Evolutionary conservation across 2,797 vertebrate genomes (phyloP).

Genomic region (Lindbergichthys nudifrons): DNA sequence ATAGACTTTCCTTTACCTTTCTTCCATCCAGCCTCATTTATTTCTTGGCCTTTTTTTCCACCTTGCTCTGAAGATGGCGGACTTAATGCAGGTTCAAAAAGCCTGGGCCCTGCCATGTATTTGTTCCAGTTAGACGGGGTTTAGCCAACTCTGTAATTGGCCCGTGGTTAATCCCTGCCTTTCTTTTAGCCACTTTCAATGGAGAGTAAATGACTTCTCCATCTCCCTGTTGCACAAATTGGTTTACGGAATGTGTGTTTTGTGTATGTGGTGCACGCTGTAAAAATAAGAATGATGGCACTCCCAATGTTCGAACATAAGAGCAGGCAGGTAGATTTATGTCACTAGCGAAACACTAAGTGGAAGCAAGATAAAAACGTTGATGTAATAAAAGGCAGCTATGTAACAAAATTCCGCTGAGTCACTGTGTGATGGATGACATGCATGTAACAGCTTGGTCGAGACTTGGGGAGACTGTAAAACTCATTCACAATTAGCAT

Average conservation of each 20-base stretch:
- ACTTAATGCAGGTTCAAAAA: slow-evolving; percentile 60
- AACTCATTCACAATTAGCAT: slow-evolving; percentile 56
- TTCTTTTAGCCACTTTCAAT: slow-evolving; percentile 75
- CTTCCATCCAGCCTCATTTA: slow-evolving; percentile 30
- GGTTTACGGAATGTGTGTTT: slow-evolving; percentile 53
- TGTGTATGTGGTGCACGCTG: slow-evolving; percentile 7
- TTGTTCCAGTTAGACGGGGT: slow-evolving; percentile 76
- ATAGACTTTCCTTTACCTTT: slow-evolving; percentile 1
- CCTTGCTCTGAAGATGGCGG: slow-evolving; percentile 49
- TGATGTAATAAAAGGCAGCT: slow-evolving; percentile 15
- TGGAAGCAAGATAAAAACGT: slow-evolving; percentile 2
- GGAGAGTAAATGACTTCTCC: slow-evolving; percentile 68
- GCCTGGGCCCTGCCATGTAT: slow-evolving; percentile 51
- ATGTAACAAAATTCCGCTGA: slow-evolving; percentile 6
- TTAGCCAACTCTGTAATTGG: slow-evolving; percentile 82
- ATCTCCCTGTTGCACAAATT: slow-evolving; percentile 68
- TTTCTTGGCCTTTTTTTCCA: slow-evolving; percentile 15
- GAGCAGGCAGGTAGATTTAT: slow-evolving; percentile 7
- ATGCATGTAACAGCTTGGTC: slow-evolving; percentile 31
- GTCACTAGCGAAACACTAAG: slow-evolving; percentile 6
- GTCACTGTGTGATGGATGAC: slow-evolving; percentile 25
- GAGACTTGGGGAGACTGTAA: slow-evolving; percentile 35
- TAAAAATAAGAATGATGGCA: slow-evolving; percentile 20
- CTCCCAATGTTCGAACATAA: slow-evolving; percentile 28
- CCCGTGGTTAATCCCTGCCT: slow-evolving; percentile 75